phyloP scores from a whole-genome alignment of 2,113 vertebrate species.

The Cairina moschata region DNA sequence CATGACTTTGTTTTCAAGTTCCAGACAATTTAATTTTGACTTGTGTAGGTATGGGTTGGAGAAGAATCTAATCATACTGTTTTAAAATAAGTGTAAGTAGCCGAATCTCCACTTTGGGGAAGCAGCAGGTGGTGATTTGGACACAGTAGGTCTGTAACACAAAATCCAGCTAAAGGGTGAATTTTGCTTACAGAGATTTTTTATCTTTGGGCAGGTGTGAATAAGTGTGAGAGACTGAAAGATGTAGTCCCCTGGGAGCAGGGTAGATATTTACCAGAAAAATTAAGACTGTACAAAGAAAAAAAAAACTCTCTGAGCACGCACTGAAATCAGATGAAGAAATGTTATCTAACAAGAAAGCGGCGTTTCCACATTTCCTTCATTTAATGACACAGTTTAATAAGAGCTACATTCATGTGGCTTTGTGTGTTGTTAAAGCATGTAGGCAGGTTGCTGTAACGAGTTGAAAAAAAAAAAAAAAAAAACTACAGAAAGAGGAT shows the following conservation, averaged over 20 bases:
- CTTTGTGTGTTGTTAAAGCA: not conserved
- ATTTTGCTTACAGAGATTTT: not conserved
- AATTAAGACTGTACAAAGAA: not conserved
- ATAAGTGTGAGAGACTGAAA: not conserved
- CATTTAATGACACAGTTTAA: not conserved
- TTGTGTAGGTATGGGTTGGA: not conserved
- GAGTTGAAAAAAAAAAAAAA: not conserved
- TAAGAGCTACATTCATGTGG: not conserved
- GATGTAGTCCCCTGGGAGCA: not conserved
- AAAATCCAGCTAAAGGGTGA: not conserved
- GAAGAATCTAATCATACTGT: accelerated
- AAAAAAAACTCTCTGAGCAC: not conserved
- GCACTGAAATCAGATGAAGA: not conserved
- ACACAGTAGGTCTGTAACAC: not conserved
- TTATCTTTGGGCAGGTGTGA: not conserved
- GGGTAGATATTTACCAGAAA: not conserved
- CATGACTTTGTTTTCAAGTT: not conserved
- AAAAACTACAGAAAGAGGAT: not conserved
- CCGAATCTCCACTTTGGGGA: not conserved
- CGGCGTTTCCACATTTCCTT: not conserved
- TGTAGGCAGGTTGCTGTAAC: not conserved
- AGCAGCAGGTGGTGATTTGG: not conserved
- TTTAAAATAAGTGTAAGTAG: not conserved
- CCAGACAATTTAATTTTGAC: not conserved
- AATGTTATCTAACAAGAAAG: not conserved